Evolutionary conservation across 2,888 invertebrate genomes (phyloP).

Genomic region (Cerceris rybyensis): DNA sequence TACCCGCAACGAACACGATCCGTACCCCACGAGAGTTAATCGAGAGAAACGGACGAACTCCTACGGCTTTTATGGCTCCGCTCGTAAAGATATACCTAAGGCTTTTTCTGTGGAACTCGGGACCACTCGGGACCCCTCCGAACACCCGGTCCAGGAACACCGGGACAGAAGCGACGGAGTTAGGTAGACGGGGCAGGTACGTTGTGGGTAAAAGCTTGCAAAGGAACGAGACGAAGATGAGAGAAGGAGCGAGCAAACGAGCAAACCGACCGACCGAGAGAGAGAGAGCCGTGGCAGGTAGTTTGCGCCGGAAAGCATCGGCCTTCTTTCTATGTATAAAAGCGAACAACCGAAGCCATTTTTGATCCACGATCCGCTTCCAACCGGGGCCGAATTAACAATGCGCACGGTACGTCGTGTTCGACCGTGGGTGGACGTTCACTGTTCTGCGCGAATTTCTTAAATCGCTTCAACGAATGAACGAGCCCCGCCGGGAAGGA

Average conservation of each 20-base stretch:
- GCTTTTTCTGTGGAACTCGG: slow-evolving; percentile 65
- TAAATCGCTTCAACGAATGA: slow-evolving; percentile 25
- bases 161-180: slow-evolving; percentile 41
- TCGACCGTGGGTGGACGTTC: slow-evolving; percentile 37
- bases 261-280: slow-evolving; percentile 18
- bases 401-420: slow-evolving; percentile 23
- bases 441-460: slow-evolving; percentile 26
- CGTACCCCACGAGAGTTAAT: slow-evolving; percentile 63
- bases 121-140: slow-evolving; percentile 59
- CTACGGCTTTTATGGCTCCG: slow-evolving; percentile 69
- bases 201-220: slow-evolving; percentile 24
- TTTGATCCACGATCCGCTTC: slow-evolving; percentile 46
- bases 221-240: slow-evolving; percentile 10
- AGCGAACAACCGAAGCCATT: slow-evolving; percentile 40
- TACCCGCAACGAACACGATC: slow-evolving; percentile 61
- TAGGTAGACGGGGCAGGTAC: slow-evolving; percentile 35
- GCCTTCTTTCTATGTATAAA: slow-evolving; percentile 26
- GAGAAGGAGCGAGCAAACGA: slow-evolving; percentile 16
- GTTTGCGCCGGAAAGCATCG: slow-evolving; percentile 40
- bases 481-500: slow-evolving; percentile 5
- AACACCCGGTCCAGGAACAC: slow-evolving; percentile 58
- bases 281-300: slow-evolving; percentile 37
- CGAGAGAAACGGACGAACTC: slow-evolving; percentile 65
- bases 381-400: slow-evolving; percentile 37
- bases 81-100: slow-evolving; percentile 69